Evolutionary conservation across 1,140 invertebrate genomes (phyloP).

Genomic region (Pseudobourletiella spinata): DNA sequence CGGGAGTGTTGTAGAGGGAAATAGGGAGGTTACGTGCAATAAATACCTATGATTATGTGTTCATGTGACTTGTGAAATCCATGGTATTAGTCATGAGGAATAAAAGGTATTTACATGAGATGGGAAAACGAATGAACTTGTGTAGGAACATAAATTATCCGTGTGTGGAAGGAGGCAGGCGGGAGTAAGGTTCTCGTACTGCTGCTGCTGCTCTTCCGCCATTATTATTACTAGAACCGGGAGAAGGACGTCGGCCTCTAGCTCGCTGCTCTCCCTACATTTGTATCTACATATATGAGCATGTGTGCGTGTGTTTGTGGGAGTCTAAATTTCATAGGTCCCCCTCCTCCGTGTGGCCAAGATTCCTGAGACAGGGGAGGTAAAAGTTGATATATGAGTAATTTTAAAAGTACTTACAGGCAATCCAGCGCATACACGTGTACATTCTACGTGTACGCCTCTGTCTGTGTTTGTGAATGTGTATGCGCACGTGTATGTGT

Average conservation of each 20-base stretch:
- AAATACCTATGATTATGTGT: neutral
- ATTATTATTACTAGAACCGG: no score
- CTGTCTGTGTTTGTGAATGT: neutral
- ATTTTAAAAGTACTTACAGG: neutral
- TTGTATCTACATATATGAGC: no score
- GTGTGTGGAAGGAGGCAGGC: neutral
- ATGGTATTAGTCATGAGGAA: neutral
- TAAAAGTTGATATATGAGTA: constrained; percentile 1
- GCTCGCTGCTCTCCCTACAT: no score
- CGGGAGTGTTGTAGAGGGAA: no score
- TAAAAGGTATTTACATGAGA: neutral
- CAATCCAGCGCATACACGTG: neutral
- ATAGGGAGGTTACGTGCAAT: no score
- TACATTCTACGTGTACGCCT: neutral
- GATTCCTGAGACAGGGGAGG: neutral
- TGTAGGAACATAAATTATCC: neutral
- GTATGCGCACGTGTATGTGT: no score
- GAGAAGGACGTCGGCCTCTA: no score
- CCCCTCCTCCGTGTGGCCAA: neutral
- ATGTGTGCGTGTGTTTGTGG: no score
- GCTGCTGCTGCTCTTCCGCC: no score
- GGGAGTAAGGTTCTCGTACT: no score
- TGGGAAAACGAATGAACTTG: neutral
- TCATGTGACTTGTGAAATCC: neutral
- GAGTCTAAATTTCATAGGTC: no score